Percentiles rank a stretch among this genome's conserved stretches.
Conservation (phyloP, 2,113 vertebrate genomes). For the Petaurus breviceps region DNA sequence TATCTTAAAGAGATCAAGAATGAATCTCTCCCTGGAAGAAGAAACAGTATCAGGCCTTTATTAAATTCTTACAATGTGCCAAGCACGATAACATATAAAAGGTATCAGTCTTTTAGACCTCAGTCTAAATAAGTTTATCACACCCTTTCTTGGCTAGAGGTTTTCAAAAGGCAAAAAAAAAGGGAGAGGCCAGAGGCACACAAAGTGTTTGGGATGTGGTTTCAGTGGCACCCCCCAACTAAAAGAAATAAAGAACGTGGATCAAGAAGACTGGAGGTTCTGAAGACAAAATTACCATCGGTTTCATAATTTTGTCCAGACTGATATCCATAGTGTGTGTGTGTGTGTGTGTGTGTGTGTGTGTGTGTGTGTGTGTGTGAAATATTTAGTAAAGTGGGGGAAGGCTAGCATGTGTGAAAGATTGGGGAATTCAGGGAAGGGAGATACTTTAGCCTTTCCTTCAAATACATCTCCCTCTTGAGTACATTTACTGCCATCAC, state of each 20-base stretch:
- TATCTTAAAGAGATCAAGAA: background rate
- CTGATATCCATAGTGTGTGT: background rate
- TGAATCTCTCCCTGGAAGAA: background rate
- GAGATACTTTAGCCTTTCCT: conserved; percentile 77
- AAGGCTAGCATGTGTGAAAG: conserved; percentile 72
- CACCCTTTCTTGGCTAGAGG: background rate
- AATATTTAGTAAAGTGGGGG: conserved; percentile 50
- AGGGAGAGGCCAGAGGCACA: background rate
- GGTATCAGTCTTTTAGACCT: background rate
- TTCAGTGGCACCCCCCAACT: background rate
- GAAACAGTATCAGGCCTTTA: background rate
- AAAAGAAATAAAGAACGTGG: conserved; percentile 6
- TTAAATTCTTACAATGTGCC: background rate
- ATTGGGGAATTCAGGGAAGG: conserved; percentile 73
- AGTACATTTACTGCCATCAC: conserved; percentile 85
- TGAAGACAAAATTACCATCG: conserved; percentile 6
- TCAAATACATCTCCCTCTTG: conserved; percentile 81
- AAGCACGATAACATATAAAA: background rate
- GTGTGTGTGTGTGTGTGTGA: background rate
- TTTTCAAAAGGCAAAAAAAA: conserved; percentile 11
- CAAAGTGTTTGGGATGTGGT: background rate
- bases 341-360: background rate
- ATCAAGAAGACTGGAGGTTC: background rate
- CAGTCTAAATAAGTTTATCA: conserved; percentile 27
- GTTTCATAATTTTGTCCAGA: background rate